Base-by-base conservation (phyloP, 2,113 vertebrate genomes). In the Genyomyrus donnyi region DNA sequence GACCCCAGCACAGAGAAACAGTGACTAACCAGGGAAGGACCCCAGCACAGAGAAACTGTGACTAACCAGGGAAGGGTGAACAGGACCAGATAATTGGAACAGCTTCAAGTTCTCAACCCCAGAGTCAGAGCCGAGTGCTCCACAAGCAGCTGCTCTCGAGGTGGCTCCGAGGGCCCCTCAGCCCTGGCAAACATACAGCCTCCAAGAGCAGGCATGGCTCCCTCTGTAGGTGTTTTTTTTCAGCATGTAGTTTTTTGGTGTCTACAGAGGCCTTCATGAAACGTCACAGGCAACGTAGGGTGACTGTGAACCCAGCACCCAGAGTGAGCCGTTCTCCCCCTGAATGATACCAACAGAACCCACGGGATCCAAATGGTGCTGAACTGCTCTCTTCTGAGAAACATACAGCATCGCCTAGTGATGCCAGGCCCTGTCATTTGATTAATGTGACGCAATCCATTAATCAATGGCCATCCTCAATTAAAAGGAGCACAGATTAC, bases 401-500 rank as follows among this genome's bases (percentile, higher is more conserved):
- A 24, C 19, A 19, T 24, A 70, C 74, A 39, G 70, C 27, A 6
- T 2, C 5, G 27, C 74, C 24, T 46, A 7, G 19, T n/a, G 31
- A 56, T 27, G 7, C 31, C 70, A 45, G 13, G 15, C 21, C 19
- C 66, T 11, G 48, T 17, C 52, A 48, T 50, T 39, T 89, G 46
- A 83, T 83, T 89, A 80, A 89, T 83, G 70, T 49, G 74, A 83
- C 21, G 3, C 50, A 1, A 31, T 21, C 88, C 27, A 17, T 15
- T 24, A 80, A 89, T 89, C 74, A 80, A 89, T 89, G 66, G 46
- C 27, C 27, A 27, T 52, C 15, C 74, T 84, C 31, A 53, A 53
- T 83, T 50, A 31, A 84, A 50, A 89, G 70, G 27, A 80, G 48
- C 70, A 77, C 24, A 70, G 46, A 80, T 80, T 48, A 50, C 74